A percentile compares a stretch with the other conserved stretches of the same genome.
Conservation (phyloP, 1,140 invertebrate genomes). For the Cyphomyrmex costatus region DNA sequence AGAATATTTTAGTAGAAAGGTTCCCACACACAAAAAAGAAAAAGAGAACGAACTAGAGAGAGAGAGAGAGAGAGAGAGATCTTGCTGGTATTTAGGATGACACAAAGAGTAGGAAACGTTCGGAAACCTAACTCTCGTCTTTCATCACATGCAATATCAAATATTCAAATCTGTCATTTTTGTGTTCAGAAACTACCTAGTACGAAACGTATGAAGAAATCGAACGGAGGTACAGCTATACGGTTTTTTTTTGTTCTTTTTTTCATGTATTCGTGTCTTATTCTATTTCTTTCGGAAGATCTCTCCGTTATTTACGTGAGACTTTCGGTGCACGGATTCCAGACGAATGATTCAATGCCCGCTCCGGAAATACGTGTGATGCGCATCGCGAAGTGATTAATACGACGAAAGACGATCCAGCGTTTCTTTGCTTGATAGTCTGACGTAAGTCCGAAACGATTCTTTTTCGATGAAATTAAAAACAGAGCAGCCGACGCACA, state of each 20-base stretch:
- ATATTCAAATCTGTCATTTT: constrained; percentile 36
- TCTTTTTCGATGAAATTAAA: constrained; percentile 30
- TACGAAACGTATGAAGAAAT: not conserved
- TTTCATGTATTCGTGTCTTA: constrained; percentile 4
- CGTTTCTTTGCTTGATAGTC: not conserved
- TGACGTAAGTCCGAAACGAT: constrained; percentile 51
- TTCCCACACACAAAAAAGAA: not conserved
- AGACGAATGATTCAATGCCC: constrained; percentile 45
- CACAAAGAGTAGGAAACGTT: constrained; percentile 51
- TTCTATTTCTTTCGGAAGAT: not conserved
- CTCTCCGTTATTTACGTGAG: constrained; percentile 21
- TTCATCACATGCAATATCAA: constrained; percentile 32
- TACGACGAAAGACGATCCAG: constrained; percentile 29
- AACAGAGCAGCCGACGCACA: not conserved
- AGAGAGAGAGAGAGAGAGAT: not conserved
- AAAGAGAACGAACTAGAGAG: not conserved
- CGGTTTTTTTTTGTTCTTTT: not conserved
- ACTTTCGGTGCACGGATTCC: constrained; percentile 46
- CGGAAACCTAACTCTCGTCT: constrained; percentile 42
- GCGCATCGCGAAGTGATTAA: constrained; percentile 39
- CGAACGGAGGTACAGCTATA: not conserved
- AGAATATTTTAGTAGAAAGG: constrained; percentile 60
- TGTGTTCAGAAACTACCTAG: not conserved
- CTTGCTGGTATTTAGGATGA: constrained; percentile 31
- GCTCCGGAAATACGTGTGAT: constrained; percentile 55